Conservation (phyloP, 2,888 invertebrate genomes). For the Conistra vaccinii region DNA sequence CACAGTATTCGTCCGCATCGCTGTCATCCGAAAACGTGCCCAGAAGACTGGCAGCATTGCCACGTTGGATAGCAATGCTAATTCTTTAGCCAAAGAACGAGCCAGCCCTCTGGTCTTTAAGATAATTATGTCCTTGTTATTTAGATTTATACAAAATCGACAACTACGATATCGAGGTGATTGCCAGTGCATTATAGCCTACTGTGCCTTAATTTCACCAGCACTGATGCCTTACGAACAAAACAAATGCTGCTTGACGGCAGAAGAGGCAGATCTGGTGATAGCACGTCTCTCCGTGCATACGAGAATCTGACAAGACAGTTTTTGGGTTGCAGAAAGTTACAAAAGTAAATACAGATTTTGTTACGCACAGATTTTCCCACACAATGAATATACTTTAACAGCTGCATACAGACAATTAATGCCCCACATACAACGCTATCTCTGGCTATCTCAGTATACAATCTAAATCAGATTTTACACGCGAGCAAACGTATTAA, state of each 20-base stretch:
- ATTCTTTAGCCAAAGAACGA: no score
- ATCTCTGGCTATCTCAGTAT: no score
- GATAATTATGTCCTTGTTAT: neutral
- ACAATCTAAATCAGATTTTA: slow-evolving; percentile 20
- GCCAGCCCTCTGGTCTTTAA: no score
- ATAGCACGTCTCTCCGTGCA: neutral
- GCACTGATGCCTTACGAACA: neutral
- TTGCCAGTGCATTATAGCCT: neutral
- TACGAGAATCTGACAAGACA: no score
- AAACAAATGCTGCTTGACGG: neutral
- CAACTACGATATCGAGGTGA: neutral
- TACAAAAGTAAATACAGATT: neutral
- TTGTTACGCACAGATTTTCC: neutral
- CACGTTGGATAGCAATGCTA: no score
- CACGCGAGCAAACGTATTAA: slow-evolving; percentile 24
- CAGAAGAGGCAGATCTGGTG: neutral
- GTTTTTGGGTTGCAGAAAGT: no score
- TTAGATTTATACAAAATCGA: no score
- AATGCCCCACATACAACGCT: neutral
- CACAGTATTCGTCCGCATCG: no score
- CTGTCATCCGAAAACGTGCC: no score
- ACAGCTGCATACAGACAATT: slow-evolving; percentile 10
- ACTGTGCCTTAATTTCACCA: neutral
- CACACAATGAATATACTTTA: neutral
- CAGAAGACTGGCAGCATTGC: no score